Evolutionary conservation across 2,888 invertebrate genomes (phyloP), one percentile per base, ranked within the genome.

Genomic region (Drosophila mimetica): DNA sequence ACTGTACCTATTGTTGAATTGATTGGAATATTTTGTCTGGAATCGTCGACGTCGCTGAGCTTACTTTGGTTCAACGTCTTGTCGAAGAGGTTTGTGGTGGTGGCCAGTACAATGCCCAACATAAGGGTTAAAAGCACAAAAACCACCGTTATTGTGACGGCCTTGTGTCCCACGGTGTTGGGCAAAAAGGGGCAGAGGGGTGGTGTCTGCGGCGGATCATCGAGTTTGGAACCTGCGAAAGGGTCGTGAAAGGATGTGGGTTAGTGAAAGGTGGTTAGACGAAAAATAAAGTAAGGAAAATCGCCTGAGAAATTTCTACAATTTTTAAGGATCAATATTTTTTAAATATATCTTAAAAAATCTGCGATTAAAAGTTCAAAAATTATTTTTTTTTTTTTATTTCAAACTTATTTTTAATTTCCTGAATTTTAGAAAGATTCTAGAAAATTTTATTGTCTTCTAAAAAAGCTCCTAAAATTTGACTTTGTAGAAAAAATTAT

Each of bases 1-100:
- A 81, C 74, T 86, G 84, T 91, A 92, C 92, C 92, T 92, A 92
- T 92, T 74, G 90, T 90, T 86, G 92, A 92, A 86, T 89, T 88
- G 79, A 92, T 92, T 88, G 92, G 92, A 84, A 90, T 90, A 90
- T 92, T 91, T 83, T 86, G 89, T 89, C 90, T 84, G 76, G 89
- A 90, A 80, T 92, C 91, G 79, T 92, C 92, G 77, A 89, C 91
- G 85, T 91, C 90, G 83, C 89, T 90, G 79, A 84, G 71, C 91
- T 91, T 91, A 91, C 91, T 91, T 90, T 88, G 90, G 67, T 70
- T 76, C 34, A 74, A 28, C 47, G 77, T 55, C 60, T 85, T 83
- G 50, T 72, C 80, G 69, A 90, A 85, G 14, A 88, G 41, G 52
- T 72, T 76, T 36, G 71, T 86, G n/a, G 83, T 75, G 6, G 80